phyloP scores from a whole-genome alignment of 2,888 invertebrate species.

The Dinocampus coccinellae region DNA sequence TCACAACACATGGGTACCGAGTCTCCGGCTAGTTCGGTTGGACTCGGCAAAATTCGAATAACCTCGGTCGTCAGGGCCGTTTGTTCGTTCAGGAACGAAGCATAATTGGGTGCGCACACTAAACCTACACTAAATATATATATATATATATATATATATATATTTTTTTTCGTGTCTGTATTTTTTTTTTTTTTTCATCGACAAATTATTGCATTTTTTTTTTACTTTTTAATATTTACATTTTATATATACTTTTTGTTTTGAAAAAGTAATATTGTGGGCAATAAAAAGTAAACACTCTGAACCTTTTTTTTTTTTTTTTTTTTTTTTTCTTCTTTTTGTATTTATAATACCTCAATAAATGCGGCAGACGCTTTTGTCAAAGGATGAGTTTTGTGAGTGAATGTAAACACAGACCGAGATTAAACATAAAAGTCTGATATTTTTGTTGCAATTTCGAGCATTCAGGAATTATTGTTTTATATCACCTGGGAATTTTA shows the following conservation, averaged over 20 bases:
- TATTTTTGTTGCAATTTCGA: background rate
- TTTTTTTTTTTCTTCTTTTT: no score
- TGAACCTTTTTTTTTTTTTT: no score
- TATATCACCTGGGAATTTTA: background rate
- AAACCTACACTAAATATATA: no score
- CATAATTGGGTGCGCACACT: conserved; percentile 27
- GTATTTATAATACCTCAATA: background rate
- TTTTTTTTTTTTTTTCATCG: background rate
- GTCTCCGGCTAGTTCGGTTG: conserved; percentile 30
- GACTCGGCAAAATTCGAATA: conserved; percentile 18
- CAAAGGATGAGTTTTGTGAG: background rate
- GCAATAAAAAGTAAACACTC: background rate
- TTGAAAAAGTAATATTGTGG: background rate
- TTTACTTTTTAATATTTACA: background rate
- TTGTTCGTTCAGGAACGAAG: conserved; percentile 33
- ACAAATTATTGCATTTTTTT: background rate
- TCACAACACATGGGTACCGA: conserved; percentile 46
- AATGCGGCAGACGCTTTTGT: background rate
- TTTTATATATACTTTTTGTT: background rate
- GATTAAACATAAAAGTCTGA: background rate
- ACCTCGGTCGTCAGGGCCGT: conserved; percentile 32
- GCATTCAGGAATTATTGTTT: background rate
- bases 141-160: no score
- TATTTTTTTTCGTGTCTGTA: background rate
- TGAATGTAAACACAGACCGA: background rate